Percentiles rank a stretch among this genome's conserved stretches.
Conservation (phyloP, 2,113 vertebrate species). For the Maccullochella peelii region DNA sequence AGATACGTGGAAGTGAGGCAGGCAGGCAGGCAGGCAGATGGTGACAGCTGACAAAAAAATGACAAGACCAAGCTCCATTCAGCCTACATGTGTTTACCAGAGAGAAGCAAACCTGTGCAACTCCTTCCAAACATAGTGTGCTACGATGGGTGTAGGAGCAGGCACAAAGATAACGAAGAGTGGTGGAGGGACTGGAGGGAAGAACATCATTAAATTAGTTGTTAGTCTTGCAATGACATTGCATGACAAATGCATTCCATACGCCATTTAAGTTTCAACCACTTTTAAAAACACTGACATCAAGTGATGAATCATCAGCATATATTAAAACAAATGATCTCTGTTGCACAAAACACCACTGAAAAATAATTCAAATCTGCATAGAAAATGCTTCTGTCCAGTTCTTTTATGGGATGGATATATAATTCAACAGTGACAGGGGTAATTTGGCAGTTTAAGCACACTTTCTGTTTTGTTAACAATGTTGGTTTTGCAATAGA, state of each 20-base stretch:
- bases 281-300: background rate
- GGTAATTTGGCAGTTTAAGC: background rate
- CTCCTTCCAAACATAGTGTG: background rate
- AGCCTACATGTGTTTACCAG: background rate
- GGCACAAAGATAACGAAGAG: background rate
- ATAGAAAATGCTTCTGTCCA: background rate
- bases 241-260: background rate
- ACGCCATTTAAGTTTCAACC: background rate
- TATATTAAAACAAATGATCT: background rate
- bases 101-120: constrained; percentile 5
- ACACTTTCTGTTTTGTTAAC: background rate
- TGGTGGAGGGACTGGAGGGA: background rate
- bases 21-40: background rate
- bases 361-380: background rate
- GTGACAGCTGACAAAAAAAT: constrained; percentile 2
- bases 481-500: background rate
- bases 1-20: background rate
- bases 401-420: background rate
- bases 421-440: background rate
- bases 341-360: background rate
- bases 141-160: background rate
- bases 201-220: too few species aligned
- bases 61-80: background rate
- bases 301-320: background rate
- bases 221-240: too few species aligned